Conservation (phyloP, 2,797 vertebrate species). For the Sebastes minor region DNA sequence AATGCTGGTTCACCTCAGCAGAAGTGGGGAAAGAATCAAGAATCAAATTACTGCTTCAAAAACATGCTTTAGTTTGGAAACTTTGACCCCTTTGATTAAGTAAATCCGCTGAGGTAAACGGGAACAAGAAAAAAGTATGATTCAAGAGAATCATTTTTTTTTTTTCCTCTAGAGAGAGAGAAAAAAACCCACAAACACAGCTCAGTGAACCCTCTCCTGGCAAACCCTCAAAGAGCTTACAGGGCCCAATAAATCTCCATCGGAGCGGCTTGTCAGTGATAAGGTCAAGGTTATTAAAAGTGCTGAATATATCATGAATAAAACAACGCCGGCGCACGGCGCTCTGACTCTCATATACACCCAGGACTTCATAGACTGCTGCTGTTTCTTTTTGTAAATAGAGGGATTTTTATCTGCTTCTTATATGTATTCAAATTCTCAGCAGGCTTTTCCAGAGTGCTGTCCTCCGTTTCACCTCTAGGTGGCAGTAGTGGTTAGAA, state of each 20-base stretch:
- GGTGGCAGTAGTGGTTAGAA: conserved; percentile 75
- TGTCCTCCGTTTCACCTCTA: conserved; percentile 46
- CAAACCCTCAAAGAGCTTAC: conserved; percentile 71
- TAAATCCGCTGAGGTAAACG: conserved; percentile 61
- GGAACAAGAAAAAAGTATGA: conserved; percentile 23
- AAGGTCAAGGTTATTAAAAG: conserved; percentile 79
- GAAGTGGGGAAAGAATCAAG: conserved; percentile 25
- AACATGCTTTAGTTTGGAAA: conserved; percentile 20
- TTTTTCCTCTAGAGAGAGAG: conserved; percentile 18
- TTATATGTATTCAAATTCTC: conserved; percentile 37
- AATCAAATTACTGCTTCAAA: conserved; percentile 31
- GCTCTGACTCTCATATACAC: conserved; percentile 40
- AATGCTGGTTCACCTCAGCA: conserved; percentile 59
- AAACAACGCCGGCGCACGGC: conserved; percentile 40
- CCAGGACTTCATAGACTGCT: conserved; percentile 40
- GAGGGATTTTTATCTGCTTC: conserved; percentile 46
- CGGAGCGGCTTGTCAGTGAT: conserved; percentile 66
- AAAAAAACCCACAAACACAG: conserved; percentile 36
- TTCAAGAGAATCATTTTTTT: conserved; percentile 34
- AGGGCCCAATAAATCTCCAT: conserved; percentile 72
- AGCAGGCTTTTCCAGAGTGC: background rate
- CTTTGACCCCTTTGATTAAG: conserved; percentile 28
- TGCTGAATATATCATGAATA: conserved; percentile 71
- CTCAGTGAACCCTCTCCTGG: conserved; percentile 74
- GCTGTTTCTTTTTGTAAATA: conserved; percentile 39